Percentiles rank a stretch among this genome's conserved stretches.
Conservation (phyloP, 2,797 vertebrate species). For the Lacerta agilis region DNA sequence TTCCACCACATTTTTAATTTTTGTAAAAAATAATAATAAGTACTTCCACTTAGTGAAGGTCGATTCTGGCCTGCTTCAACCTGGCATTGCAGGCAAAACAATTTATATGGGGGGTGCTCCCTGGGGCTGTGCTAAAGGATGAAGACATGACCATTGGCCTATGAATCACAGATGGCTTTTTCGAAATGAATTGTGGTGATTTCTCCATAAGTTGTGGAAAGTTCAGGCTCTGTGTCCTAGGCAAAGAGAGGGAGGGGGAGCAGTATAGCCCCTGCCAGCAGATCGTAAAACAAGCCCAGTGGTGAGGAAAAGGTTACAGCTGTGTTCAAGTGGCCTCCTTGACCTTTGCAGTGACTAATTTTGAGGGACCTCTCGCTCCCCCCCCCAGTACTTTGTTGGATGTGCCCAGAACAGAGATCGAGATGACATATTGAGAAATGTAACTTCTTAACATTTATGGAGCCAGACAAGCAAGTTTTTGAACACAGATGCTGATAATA, state of each 20-base stretch:
- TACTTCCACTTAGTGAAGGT: not conserved
- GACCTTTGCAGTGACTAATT: slow-evolving; percentile 52
- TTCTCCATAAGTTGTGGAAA: slow-evolving; percentile 73
- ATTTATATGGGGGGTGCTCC: not conserved
- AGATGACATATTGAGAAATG: slow-evolving; percentile 57
- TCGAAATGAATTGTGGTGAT: slow-evolving; percentile 62
- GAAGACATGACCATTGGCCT: slow-evolving; percentile 72
- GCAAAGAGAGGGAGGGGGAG: slow-evolving; percentile 65
- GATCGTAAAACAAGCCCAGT: slow-evolving; percentile 34
- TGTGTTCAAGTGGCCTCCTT: slow-evolving; percentile 32
- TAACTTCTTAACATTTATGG: slow-evolving; percentile 5
- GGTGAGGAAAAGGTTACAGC: slow-evolving; percentile 32
- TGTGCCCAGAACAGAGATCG: slow-evolving; percentile 33
- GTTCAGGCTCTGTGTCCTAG: slow-evolving; percentile 44
- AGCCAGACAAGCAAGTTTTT: slow-evolving; percentile 58
- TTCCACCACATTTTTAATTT: too few relatives aligned
- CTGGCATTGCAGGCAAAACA: not conserved
- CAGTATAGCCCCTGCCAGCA: slow-evolving; percentile 34
- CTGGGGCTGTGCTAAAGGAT: slow-evolving; percentile 26
- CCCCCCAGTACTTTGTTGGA: slow-evolving; percentile 26
- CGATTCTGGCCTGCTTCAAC: not conserved
- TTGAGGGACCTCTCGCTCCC: not conserved
- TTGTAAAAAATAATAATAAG: too few relatives aligned
- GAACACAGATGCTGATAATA: slow-evolving; percentile 62
- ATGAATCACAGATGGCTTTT: slow-evolving; percentile 72